Conservation (phyloP, 1,140 invertebrate species). For the Homalodisca vitripennis region DNA sequence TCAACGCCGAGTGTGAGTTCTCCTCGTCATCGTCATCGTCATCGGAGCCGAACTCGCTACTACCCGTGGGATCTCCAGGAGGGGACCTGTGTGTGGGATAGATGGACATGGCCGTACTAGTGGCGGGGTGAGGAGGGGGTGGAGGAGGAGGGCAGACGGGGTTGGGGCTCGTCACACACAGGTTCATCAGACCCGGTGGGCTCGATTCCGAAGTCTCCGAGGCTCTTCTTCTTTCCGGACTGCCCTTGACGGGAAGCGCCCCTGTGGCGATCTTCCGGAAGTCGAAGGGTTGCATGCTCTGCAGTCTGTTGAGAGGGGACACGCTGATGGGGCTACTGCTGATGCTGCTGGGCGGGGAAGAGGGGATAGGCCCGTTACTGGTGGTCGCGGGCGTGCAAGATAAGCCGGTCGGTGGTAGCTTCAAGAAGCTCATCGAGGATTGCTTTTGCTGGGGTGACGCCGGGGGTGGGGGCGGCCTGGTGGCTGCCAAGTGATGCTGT, state of each 20-base stretch:
- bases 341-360: slow-evolving; percentile 44
- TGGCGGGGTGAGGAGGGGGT: slow-evolving; percentile 35
- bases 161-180: slow-evolving; percentile 51
- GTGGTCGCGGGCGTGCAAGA: slow-evolving; percentile 49
- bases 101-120: slow-evolving; percentile 47
- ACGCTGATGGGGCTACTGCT: slow-evolving; percentile 55
- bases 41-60: slow-evolving; percentile 58
- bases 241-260: slow-evolving; percentile 42
- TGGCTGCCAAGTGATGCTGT: not conserved
- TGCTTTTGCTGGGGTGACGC: slow-evolving; percentile 20
- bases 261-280: slow-evolving; percentile 72
- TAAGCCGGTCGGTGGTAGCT: slow-evolving; percentile 40
- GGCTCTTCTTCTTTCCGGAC: slow-evolving; percentile 51
- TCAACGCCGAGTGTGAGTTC: slow-evolving; percentile 64
- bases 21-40: slow-evolving; percentile 64
- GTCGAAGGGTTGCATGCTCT: slow-evolving; percentile 95
- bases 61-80: slow-evolving; percentile 48
- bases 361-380: slow-evolving; percentile 46
- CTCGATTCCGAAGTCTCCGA: slow-evolving; percentile 53
- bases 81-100: slow-evolving; percentile 40
- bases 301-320: slow-evolving; percentile 83
- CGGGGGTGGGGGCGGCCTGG: slow-evolving; percentile 33
- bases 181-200: slow-evolving; percentile 57
- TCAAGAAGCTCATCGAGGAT: slow-evolving; percentile 37
- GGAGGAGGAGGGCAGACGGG: slow-evolving; percentile 42